A percentile compares a stretch with the other conserved stretches of the same genome.
phyloP scores from a whole-genome alignment of 2,113 vertebrate genomes.

The Dicaeum eximium region DNA sequence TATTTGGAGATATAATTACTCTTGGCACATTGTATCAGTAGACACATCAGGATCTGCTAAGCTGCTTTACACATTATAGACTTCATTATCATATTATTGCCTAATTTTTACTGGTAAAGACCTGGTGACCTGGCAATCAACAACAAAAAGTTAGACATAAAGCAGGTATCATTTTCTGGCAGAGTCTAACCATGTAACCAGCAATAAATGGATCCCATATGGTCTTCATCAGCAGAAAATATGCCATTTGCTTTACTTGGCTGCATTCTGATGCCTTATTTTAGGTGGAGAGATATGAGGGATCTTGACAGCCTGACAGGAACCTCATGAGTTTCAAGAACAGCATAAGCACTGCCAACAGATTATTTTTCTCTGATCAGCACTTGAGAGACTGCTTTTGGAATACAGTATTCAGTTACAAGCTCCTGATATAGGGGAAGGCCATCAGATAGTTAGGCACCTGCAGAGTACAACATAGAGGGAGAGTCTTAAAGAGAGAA shows the following conservation, averaged over 20 bases:
- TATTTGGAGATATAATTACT: not conserved
- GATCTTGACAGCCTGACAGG: constrained; percentile 3
- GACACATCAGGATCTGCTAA: not conserved
- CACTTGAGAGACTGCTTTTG: not conserved
- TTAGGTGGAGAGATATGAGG: constrained; percentile 21
- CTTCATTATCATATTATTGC: not conserved
- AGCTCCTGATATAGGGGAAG: not conserved
- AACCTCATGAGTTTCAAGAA: not conserved
- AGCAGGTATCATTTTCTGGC: constrained; percentile 22
- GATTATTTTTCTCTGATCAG: not conserved
- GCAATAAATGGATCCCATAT: constrained; percentile 21
- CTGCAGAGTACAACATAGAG: not conserved
- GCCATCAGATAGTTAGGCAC: not conserved
- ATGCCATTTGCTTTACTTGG: constrained; percentile 40
- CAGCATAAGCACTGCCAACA: not conserved
- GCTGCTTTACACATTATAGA: not conserved
- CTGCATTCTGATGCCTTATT: not conserved
- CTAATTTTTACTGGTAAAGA: not conserved
- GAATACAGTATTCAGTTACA: not conserved
- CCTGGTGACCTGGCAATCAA: not conserved
- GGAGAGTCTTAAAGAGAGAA: not conserved
- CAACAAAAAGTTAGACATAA: constrained; percentile 11
- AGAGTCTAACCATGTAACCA: not conserved
- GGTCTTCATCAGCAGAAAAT: constrained; percentile 29
- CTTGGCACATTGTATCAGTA: not conserved